Percentiles rank a stretch among this genome's conserved stretches.
Conservation (phyloP, 2,888 invertebrate genomes). For the Biston betularia region DNA sequence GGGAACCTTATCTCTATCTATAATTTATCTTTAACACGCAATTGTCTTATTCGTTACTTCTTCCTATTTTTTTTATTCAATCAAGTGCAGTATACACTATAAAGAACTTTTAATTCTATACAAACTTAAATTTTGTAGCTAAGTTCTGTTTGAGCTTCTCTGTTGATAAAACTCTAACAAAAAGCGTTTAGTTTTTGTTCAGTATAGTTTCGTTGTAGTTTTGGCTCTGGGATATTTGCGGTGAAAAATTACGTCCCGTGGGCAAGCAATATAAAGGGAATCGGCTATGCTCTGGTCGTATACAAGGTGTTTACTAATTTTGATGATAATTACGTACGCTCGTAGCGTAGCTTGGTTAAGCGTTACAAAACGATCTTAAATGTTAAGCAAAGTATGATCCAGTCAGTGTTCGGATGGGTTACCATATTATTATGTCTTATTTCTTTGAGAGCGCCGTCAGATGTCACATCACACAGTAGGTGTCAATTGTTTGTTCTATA, state of each 20-base stretch:
- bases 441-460: too few species aligned
- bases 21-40: too few species aligned
- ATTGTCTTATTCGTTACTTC: too few species aligned
- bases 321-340: not conserved
- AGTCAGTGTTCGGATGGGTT: too few species aligned
- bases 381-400: not conserved
- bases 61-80: too few species aligned
- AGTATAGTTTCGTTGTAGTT: conserved; percentile 49
- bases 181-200: conserved; percentile 56
- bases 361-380: too few species aligned
- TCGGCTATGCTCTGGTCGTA: conserved; percentile 2
- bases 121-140: not conserved
- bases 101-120: not conserved
- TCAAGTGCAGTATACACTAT: not conserved
- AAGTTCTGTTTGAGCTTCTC: conserved; percentile 3
- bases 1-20: too few species aligned
- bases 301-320: conserved; percentile 9
- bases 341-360: not conserved
- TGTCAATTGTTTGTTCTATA: too few species aligned
- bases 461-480: too few species aligned
- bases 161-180: conserved; percentile 40
- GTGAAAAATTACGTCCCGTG: conserved; percentile 53
- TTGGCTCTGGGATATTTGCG: conserved; percentile 50
- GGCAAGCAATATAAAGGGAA: conserved; percentile 27
- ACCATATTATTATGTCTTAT: too few species aligned